Conservation (phyloP, 2,797 vertebrate genomes). For the Silurus lanzhouensis region DNA sequence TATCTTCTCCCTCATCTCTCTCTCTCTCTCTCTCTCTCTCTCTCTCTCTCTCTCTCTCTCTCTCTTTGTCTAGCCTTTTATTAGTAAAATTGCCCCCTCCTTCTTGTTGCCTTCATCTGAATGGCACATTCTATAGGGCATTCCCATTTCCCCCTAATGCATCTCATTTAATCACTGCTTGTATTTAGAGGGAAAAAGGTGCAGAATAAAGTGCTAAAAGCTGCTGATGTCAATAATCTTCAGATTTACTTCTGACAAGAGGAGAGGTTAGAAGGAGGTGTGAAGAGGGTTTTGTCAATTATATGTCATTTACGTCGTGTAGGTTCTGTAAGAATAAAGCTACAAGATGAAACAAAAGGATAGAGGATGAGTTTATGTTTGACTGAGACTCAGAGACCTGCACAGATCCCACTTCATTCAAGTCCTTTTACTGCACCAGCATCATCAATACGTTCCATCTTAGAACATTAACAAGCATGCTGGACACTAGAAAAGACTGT, state of each 20-base stretch:
- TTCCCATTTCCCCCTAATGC: constrained; percentile 32
- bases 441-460: constrained; percentile 74
- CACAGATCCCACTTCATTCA: constrained; percentile 68
- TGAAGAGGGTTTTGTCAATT: constrained; percentile 43
- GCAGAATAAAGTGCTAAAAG: constrained; percentile 23
- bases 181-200: not conserved
- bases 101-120: constrained; percentile 26
- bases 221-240: constrained; percentile 41
- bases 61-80: constrained; percentile 24
- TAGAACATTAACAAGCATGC: constrained; percentile 77
- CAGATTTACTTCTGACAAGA: constrained; percentile 24
- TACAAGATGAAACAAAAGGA: constrained; percentile 64
- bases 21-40: no score
- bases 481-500: constrained; percentile 50
- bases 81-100: constrained; percentile 33
- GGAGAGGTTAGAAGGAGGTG: not conserved
- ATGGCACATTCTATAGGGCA: constrained; percentile 22
- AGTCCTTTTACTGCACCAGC: constrained; percentile 72
- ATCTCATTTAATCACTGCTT: constrained; percentile 30
- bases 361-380: constrained; percentile 65
- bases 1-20: no score
- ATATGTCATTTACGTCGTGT: constrained; percentile 45
- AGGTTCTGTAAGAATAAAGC: constrained; percentile 40
- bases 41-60: no score
- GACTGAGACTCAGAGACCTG: constrained; percentile 63